phyloP scores from a whole-genome alignment of 2,888 invertebrate genomes.

The Eucera pruinosa region DNA sequence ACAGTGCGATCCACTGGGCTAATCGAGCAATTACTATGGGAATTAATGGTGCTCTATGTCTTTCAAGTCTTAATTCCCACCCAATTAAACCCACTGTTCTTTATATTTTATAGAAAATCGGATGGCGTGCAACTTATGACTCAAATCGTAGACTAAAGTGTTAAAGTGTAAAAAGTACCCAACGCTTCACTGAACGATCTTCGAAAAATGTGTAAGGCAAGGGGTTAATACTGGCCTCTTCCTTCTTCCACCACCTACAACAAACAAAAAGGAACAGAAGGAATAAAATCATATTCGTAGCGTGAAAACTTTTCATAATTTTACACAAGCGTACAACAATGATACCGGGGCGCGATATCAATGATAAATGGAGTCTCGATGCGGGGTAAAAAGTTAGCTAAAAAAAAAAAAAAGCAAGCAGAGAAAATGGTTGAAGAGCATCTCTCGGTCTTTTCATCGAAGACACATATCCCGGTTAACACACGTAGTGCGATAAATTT shows the following conservation, averaged over 20 bases:
- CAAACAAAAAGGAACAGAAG: background rate
- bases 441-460: background rate
- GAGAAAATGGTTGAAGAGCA: background rate
- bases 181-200: no score
- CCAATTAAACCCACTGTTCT: no score
- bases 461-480: background rate
- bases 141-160: no score
- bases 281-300: background rate
- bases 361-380: background rate
- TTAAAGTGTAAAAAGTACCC: no score
- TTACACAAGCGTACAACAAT: no score
- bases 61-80: background rate
- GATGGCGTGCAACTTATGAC: conserved; percentile 11
- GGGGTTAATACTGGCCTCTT: background rate
- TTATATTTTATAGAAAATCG: no score
- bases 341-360: background rate
- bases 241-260: background rate
- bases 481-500: conserved; percentile 18
- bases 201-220: no score
- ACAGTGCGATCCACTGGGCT: conserved; percentile 16
- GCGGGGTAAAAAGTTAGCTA: background rate
- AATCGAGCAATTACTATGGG: conserved; percentile 34
- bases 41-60: conserved; percentile 12
- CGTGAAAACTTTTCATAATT: background rate
- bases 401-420: no score